Conservation (phyloP, 2,888 invertebrate genomes). For the Oscheius sp. region DNA sequence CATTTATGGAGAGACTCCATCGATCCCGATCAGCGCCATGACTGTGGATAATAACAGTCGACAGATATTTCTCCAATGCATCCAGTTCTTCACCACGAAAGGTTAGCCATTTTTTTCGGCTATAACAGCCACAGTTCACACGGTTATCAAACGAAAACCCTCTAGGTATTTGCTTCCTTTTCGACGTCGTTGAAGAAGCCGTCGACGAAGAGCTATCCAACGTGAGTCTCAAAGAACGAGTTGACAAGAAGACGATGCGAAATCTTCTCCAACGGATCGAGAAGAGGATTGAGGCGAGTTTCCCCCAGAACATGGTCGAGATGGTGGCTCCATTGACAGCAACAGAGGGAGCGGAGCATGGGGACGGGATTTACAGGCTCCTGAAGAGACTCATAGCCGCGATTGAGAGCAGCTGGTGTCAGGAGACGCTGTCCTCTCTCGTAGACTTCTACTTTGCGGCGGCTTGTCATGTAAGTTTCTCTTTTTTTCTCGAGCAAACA, state of each 20-base stretch:
- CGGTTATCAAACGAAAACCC: neutral
- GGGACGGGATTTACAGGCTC: conserved; percentile 41
- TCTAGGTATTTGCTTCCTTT: conserved; percentile 49
- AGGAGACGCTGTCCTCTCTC: conserved; percentile 44
- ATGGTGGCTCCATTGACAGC: conserved; percentile 49
- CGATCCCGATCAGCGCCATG: neutral
- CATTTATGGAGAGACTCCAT: neutral
- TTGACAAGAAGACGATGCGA: conserved; percentile 38
- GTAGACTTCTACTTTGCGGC: conserved; percentile 57
- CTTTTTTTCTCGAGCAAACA: neutral
- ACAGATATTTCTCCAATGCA: conserved; percentile 61
- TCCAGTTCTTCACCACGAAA: conserved; percentile 59
- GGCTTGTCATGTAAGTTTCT: conserved; percentile 41
- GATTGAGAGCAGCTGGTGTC: conserved; percentile 45
- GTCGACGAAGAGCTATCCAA: conserved; percentile 33
- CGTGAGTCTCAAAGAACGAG: conserved; percentile 22
- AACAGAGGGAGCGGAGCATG: neutral
- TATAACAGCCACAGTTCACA: neutral
- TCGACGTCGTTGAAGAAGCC: conserved; percentile 47
- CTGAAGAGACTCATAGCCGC: conserved; percentile 45
- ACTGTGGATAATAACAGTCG: conserved; percentile 47
- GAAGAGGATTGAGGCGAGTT: conserved; percentile 27
- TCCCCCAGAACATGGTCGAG: conserved; percentile 39
- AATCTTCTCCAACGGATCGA: conserved; percentile 46
- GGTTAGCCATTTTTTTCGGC: conserved; percentile 45